A percentile compares a stretch with the other conserved stretches of the same genome.
Conservation (phyloP, 2,113 vertebrate genomes). For the Climacteris rufus region DNA sequence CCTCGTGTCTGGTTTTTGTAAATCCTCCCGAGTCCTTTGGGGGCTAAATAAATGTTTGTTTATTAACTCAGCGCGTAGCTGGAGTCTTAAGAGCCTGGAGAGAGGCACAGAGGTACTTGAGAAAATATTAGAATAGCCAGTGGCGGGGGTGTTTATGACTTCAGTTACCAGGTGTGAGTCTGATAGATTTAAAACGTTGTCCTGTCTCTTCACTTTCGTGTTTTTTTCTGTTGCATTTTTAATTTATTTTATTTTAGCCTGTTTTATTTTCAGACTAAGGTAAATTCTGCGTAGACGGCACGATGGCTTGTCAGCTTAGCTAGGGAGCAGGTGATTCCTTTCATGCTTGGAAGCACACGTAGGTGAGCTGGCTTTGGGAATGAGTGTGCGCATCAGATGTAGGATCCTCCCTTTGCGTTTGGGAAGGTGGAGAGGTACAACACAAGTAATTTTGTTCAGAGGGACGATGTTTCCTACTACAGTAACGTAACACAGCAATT, state of each 20-base stretch:
- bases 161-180: not conserved
- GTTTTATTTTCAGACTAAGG: not conserved
- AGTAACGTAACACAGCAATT: not conserved
- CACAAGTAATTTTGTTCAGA: not conserved
- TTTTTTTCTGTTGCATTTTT: not conserved
- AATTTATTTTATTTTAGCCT: not conserved
- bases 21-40: not conserved
- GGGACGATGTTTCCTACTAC: not conserved
- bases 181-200: not conserved
- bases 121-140: not conserved
- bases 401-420: not conserved
- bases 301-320: not conserved
- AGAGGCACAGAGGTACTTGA: not conserved
- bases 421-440: not conserved
- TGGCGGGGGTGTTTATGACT: not conserved
- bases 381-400: not conserved
- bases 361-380: not conserved
- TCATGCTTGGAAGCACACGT: not conserved
- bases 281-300: not conserved
- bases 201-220: not conserved
- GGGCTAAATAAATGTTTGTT: not conserved
- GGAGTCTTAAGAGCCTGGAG: not conserved
- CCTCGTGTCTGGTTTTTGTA: not conserved
- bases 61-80: not conserved
- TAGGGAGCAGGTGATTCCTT: not conserved